These are phyloP conservation scores for Grus americana DNA, from an alignment of 2,113 vertebrate genomes.

Conservation along the genomic window DNA sequence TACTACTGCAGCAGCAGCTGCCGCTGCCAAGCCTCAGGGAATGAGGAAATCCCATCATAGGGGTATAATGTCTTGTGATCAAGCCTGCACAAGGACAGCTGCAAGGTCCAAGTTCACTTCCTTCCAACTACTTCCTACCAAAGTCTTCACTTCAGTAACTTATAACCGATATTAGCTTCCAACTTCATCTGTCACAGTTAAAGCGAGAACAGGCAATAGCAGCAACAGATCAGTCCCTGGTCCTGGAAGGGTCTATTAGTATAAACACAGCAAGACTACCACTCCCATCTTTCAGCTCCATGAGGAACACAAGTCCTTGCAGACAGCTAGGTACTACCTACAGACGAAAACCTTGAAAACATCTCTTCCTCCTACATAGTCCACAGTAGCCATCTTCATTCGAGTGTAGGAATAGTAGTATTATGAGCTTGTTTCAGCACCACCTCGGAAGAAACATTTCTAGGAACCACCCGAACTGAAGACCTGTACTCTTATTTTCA, in stretches of 20 bases:
- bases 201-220: neutral
- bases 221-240: neutral
- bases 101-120: neutral
- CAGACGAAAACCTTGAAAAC: neutral
- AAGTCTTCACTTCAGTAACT: neutral
- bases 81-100: neutral
- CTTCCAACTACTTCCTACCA: neutral
- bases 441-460: neutral
- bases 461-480: neutral
- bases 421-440: neutral
- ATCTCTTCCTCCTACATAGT: neutral
- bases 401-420: neutral
- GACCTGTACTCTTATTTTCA: neutral
- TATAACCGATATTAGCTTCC: neutral
- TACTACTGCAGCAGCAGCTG: neutral
- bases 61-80: neutral
- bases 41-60: neutral
- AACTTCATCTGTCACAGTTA: neutral
- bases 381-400: neutral
- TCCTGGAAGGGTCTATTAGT: neutral
- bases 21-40: neutral
- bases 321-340: neutral
- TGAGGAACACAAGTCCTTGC: neutral
- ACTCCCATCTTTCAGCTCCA: neutral
- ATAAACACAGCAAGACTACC: neutral